Evolutionary conservation across 2,113 vertebrate genomes (phyloP).

Genomic region (Pseudopipra pipra): DNA sequence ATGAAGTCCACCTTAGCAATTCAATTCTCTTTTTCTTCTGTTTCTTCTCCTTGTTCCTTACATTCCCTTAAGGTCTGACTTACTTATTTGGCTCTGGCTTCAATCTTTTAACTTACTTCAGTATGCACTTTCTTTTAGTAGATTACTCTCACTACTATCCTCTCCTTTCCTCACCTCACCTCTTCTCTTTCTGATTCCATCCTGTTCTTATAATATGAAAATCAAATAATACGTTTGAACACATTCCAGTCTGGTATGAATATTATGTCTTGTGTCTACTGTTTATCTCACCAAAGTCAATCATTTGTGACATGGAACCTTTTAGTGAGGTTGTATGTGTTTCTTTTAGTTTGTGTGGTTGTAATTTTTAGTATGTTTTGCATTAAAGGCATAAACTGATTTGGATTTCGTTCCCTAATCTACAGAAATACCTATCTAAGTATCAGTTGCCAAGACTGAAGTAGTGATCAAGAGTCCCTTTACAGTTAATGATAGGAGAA

Average conservation of each 20-base stretch:
- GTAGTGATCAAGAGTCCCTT: neutral
- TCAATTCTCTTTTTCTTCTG: neutral
- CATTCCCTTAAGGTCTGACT: neutral
- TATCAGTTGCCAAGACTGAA: neutral
- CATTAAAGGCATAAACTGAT: neutral
- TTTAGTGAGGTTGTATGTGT: neutral
- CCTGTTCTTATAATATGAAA: neutral
- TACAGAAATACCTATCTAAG: neutral
- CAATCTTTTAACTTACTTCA: neutral
- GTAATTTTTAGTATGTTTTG: neutral
- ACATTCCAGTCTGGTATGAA: neutral
- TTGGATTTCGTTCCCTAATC: neutral
- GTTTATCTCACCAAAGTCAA: neutral
- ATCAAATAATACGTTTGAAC: neutral
- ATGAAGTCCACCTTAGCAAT: neutral
- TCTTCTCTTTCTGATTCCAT: neutral
- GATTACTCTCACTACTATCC: neutral
- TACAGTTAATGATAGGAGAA: neutral
- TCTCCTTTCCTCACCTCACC: neutral
- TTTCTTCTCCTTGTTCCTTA: neutral
- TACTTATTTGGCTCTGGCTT: neutral
- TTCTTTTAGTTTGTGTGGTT: neutral
- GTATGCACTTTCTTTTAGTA: neutral
- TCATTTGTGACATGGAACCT: rapidly evolving
- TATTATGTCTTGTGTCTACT: neutral